Evolutionary conservation across 2,113 vertebrate species (phyloP).

Genomic region (Clarias macrocephalus): DNA sequence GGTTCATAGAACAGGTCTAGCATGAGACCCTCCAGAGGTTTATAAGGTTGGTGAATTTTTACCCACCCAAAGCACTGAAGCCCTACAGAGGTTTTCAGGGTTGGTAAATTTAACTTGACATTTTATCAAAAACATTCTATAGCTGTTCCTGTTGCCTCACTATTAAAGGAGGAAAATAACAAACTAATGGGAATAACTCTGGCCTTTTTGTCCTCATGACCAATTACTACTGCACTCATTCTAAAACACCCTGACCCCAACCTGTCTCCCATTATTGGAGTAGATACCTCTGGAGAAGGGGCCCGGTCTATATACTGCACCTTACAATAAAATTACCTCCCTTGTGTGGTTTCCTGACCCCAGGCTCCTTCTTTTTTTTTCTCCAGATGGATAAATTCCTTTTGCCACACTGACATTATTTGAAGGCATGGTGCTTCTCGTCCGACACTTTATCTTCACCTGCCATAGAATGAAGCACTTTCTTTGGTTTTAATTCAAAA

Average conservation of each 20-base stretch:
- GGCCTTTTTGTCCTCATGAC: background rate
- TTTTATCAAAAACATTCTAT: background rate
- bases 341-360: background rate
- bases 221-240: constrained; percentile 4
- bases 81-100: background rate
- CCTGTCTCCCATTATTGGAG: background rate
- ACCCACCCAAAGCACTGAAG: background rate
- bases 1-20: background rate
- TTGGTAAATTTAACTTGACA: background rate
- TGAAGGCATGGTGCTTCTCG: background rate
- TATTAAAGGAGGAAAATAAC: background rate
- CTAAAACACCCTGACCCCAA: background rate
- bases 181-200: background rate
- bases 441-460: background rate
- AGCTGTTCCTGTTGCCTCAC: background rate
- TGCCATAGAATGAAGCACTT: background rate
- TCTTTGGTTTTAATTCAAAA: background rate
- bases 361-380: background rate
- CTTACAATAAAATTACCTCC: background rate
- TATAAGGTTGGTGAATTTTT: background rate
- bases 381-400: background rate
- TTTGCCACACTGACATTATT: background rate
- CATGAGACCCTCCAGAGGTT: background rate
- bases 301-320: background rate
- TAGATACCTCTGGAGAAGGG: background rate